Conservation (phyloP, 2,797 vertebrate genomes). For the Microchirus variegatus region DNA sequence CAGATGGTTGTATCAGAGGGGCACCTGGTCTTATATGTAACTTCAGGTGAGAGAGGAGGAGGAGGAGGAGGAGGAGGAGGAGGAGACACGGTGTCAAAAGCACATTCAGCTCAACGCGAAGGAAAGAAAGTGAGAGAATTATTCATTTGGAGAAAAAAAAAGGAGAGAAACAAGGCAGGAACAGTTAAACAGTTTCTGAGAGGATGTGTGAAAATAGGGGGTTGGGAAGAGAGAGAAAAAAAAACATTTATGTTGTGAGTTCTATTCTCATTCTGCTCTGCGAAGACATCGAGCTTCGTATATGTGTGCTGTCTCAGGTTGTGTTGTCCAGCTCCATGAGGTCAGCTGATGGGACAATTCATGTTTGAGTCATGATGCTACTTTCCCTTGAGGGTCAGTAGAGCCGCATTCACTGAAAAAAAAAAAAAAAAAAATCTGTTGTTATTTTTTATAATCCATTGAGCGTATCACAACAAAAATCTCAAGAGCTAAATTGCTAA, state of each 20-base stretch:
- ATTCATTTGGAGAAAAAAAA: slow-evolving; percentile 1
- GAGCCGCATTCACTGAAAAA: slow-evolving; percentile 3
- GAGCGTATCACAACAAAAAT: neutral
- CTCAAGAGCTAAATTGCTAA: neutral
- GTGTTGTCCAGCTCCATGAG: slow-evolving; percentile 21
- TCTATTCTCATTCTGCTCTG: slow-evolving; percentile 35
- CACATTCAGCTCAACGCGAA: slow-evolving; percentile 41
- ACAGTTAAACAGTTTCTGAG: slow-evolving; percentile 36
- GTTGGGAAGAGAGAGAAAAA: slow-evolving; percentile 13
- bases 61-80: too few relatives aligned
- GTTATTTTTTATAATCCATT: slow-evolving; percentile 5
- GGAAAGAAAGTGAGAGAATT: slow-evolving; percentile 39
- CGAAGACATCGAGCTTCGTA: slow-evolving; percentile 49
- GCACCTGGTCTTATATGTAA: slow-evolving; percentile 82
- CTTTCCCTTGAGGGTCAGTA: neutral
- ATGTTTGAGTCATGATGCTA: neutral
- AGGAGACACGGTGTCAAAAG: slow-evolving; percentile 54
- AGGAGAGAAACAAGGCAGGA: slow-evolving; percentile 7
- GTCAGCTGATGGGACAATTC: neutral
- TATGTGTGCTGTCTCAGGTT: slow-evolving; percentile 44
- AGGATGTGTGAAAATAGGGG: slow-evolving; percentile 46
- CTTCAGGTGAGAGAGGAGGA: slow-evolving; percentile 84
- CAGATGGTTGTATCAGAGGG: slow-evolving; percentile 79
- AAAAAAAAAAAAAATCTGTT: slow-evolving; percentile 22
- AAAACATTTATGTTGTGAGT: slow-evolving; percentile 1